A percentile compares a stretch with the other conserved stretches of the same genome.
Evolutionary conservation across 1,140 invertebrate species (phyloP).

Genomic region (Notospermus geniculatus): DNA sequence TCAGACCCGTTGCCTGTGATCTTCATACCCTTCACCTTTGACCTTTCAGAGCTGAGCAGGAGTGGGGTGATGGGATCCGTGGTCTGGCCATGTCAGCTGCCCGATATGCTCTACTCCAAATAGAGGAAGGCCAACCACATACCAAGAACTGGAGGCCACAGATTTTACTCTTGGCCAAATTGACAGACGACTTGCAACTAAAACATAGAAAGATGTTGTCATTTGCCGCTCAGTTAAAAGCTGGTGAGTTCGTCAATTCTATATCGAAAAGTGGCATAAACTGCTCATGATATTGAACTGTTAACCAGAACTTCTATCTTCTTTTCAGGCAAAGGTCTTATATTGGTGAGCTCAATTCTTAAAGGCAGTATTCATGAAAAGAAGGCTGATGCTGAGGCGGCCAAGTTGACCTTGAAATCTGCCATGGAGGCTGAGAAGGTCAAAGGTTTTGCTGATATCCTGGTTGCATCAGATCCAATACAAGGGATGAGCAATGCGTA

Average conservation of each 20-base stretch:
- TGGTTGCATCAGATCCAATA: constrained; percentile 77
- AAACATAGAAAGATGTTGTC: constrained; percentile 80
- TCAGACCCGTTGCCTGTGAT: no score
- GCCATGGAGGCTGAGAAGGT: constrained; percentile 91
- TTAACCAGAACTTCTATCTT: no score
- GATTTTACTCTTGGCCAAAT: constrained; percentile 74
- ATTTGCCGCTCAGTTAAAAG: constrained; percentile 97
- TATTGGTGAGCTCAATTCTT: constrained; percentile 88
- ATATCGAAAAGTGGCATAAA: no score
- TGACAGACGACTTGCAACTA: constrained; percentile 43
- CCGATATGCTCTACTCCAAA: constrained; percentile 84
- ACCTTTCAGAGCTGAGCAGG: constrained; percentile 90
- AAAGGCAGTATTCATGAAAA: constrained; percentile 64
- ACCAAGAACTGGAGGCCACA: constrained; percentile 99
- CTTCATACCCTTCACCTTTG: no score
- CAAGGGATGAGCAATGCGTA: constrained; percentile 90
- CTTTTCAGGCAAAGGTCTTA: constrained; percentile 74
- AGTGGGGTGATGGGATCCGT: constrained; percentile 99
- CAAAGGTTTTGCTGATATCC: constrained; percentile 94
- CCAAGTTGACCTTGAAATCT: constrained; percentile 70
- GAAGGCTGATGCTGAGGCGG: constrained; percentile 75
- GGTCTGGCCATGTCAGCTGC: constrained; percentile 96
- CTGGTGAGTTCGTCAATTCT: constrained; percentile 66
- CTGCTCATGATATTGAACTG: no score
- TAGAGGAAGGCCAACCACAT: constrained; percentile 95